Conservation (phyloP, 1,140 invertebrate genomes). For the Triops longicaudatus region DNA sequence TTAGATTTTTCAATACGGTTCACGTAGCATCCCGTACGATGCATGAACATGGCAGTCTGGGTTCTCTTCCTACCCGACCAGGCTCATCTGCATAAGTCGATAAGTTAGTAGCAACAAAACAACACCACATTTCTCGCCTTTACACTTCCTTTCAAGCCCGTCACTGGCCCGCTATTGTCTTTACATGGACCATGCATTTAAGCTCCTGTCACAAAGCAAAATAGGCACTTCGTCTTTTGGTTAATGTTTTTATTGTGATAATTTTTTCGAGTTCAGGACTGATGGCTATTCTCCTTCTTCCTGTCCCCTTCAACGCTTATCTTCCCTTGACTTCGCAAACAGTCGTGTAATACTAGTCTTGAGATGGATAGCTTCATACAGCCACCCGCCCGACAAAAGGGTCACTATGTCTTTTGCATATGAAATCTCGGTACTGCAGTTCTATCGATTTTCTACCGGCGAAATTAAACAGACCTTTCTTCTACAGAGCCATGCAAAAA, state of each 20-base stretch:
- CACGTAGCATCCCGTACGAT: background rate
- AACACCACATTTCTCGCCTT: conserved; percentile 12
- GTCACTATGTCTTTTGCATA: too few relatives aligned
- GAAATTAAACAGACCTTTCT: too few relatives aligned
- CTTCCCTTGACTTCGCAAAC: background rate
- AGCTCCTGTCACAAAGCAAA: background rate
- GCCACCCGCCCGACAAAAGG: too few relatives aligned
- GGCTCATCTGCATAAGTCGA: conserved; percentile 4
- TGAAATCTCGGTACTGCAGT: too few relatives aligned
- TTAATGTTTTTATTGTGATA: background rate
- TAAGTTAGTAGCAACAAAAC: background rate
- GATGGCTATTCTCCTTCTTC: background rate
- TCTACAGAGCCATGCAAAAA: too few relatives aligned
- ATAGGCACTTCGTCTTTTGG: background rate
- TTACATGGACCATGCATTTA: background rate
- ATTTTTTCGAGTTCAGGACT: background rate
- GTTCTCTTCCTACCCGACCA: background rate
- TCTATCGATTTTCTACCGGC: too few relatives aligned
- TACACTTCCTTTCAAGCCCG: background rate
- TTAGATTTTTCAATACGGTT: background rate
- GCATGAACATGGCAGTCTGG: background rate
- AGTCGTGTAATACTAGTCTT: background rate
- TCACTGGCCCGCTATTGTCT: background rate
- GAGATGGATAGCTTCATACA: too few relatives aligned
- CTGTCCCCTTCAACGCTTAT: background rate